phyloP scores from a whole-genome alignment of 2,797 vertebrate species.

The Melanotaenia trifasciata region DNA sequence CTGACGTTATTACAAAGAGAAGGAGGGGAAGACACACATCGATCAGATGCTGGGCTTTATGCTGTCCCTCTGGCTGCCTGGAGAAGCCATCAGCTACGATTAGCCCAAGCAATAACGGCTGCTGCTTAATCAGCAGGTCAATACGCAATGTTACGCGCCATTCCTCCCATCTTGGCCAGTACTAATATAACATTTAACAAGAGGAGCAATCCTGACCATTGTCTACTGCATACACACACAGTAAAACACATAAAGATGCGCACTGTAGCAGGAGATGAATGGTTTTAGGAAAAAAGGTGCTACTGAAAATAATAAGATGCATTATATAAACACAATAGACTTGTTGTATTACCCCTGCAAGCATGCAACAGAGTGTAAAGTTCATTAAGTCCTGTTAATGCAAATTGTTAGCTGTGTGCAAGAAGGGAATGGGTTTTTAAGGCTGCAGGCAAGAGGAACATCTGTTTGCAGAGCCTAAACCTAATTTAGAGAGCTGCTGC shows the following conservation, averaged over 20 bases:
- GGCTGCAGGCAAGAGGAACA: conserved; percentile 79
- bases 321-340: conserved; percentile 68
- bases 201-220: conserved; percentile 36
- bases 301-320: conserved; percentile 48
- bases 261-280: conserved; percentile 5
- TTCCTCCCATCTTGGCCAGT: conserved; percentile 61
- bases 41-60: conserved; percentile 59
- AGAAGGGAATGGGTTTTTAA: conserved; percentile 63
- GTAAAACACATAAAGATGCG: conserved; percentile 32
- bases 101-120: conserved; percentile 73
- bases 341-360: conserved; percentile 73
- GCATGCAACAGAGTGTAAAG: conserved; percentile 81
- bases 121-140: conserved; percentile 83
- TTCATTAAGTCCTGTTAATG: conserved; percentile 83
- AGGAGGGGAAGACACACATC: conserved; percentile 39
- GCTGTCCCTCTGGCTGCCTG: conserved; percentile 38
- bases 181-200: conserved; percentile 70
- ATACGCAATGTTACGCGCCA: conserved; percentile 76
- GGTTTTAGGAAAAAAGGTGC: conserved; percentile 28
- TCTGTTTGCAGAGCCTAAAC: conserved; percentile 77
- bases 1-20: conserved; percentile 58
- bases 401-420: conserved; percentile 74
- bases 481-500: conserved; percentile 71
- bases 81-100: conserved; percentile 71
- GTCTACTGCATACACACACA: conserved; percentile 25